Percentiles rank a stretch among this genome's conserved stretches.
Evolutionary conservation across 2,797 vertebrate genomes (phyloP).

Genomic region (Alca torda): DNA sequence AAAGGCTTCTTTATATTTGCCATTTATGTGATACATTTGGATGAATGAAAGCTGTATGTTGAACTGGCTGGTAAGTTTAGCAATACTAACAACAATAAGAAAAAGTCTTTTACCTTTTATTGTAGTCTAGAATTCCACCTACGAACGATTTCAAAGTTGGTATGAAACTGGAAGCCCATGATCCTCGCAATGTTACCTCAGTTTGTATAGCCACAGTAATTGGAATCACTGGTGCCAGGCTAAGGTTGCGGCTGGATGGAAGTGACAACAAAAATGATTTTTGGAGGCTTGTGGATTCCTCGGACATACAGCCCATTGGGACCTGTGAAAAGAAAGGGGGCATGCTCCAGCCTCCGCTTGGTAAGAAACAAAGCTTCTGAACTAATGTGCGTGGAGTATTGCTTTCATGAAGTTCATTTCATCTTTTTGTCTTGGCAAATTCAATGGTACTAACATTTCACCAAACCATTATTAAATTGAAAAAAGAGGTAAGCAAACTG

Average conservation of each 20-base stretch:
- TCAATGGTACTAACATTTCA: neutral
- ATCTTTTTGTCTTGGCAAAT: neutral
- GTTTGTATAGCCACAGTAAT: slow-evolving; percentile 94
- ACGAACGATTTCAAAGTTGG: slow-evolving; percentile 94
- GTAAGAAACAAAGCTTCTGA: slow-evolving; percentile 74
- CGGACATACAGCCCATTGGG: slow-evolving; percentile 92
- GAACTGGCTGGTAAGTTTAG: neutral
- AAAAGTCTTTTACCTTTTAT: slow-evolving; percentile 7
- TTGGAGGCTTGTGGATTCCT: slow-evolving; percentile 96
- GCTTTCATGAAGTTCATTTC: neutral
- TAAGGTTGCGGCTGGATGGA: slow-evolving; percentile 92
- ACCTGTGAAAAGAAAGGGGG: slow-evolving; percentile 96
- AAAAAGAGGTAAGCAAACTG: neutral
- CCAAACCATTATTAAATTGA: neutral
- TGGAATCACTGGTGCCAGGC: slow-evolving; percentile 88
- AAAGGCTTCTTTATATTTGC: neutral
- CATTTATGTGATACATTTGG: neutral
- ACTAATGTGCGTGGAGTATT: neutral
- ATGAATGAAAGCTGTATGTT: neutral
- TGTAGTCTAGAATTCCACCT: slow-evolving; percentile 88
- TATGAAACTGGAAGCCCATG: slow-evolving; percentile 95
- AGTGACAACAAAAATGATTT: slow-evolving; percentile 97
- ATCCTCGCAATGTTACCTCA: slow-evolving; percentile 91
- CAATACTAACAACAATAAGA: neutral
- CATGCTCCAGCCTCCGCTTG: slow-evolving; percentile 95